phyloP scores from a whole-genome alignment of 1,140 invertebrate species.

The Zaprionus vittiger region DNA sequence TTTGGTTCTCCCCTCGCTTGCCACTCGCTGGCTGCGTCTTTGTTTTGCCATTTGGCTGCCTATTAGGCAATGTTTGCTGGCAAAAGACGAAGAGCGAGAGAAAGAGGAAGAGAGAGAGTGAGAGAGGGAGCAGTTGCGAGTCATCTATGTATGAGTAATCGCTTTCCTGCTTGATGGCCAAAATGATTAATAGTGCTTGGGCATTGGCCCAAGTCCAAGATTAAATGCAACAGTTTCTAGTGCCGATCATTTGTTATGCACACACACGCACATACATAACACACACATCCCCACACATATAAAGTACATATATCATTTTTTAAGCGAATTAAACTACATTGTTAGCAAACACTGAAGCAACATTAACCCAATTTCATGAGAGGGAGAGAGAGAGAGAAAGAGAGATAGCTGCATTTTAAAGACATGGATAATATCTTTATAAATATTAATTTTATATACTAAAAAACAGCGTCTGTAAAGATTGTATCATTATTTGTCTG shows the following conservation, averaged over 20 bases:
- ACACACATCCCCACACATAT: not conserved
- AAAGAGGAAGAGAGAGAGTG: not conserved
- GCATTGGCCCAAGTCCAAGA: slow-evolving; percentile 77
- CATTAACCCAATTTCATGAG: not conserved
- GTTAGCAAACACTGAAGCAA: not conserved
- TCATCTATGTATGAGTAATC: slow-evolving; percentile 80
- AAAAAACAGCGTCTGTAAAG: no score
- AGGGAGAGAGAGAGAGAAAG: no score
- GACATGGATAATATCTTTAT: not conserved
- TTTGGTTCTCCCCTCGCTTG: not conserved
- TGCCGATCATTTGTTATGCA: slow-evolving; percentile 77
- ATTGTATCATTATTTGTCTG: no score
- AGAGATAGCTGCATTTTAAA: not conserved
- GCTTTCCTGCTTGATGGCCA: slow-evolving; percentile 79
- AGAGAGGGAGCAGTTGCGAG: slow-evolving; percentile 18
- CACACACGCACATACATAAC: slow-evolving; percentile 25
- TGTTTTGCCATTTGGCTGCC: slow-evolving; percentile 65
- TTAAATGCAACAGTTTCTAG: slow-evolving; percentile 80
- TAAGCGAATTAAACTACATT: slow-evolving; percentile 4
- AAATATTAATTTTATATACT: not conserved
- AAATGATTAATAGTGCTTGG: slow-evolving; percentile 75
- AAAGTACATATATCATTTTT: slow-evolving; percentile 7
- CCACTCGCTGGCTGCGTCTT: slow-evolving; percentile 22
- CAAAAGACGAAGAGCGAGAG: slow-evolving; percentile 26
- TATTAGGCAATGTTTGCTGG: slow-evolving; percentile 75